Evolutionary conservation across 1,140 invertebrate species (phyloP).

Genomic region (Caenorhabditis latens): DNA sequence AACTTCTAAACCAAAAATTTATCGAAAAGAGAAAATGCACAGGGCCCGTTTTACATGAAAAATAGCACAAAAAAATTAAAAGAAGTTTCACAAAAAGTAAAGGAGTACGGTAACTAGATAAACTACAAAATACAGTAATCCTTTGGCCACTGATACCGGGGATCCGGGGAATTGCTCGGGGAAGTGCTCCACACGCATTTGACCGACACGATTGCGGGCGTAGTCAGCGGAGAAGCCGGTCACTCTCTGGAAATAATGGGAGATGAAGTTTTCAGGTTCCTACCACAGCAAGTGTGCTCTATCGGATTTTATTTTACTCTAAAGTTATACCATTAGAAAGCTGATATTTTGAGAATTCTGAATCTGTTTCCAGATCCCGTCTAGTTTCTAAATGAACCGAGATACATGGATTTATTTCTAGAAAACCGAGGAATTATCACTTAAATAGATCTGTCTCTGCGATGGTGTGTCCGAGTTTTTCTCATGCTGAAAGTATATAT

Average conservation of each 20-base stretch:
- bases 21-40: background rate
- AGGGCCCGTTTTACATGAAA: background rate
- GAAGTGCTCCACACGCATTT: conserved; percentile 49
- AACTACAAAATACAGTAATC: background rate
- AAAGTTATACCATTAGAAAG: no score
- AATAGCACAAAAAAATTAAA: background rate
- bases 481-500: no score
- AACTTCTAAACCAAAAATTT: background rate
- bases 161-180: conserved; percentile 24
- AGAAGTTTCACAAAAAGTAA: background rate
- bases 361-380: no score
- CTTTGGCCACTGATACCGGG: background rate
- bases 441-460: no score
- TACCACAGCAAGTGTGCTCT: no score
- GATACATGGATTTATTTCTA: no score
- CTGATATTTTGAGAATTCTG: no score
- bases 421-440: no score
- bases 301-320: no score
- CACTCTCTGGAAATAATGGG: conserved; percentile 29
- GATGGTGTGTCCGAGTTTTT: no score
- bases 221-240: conserved; percentile 41
- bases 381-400: no score
- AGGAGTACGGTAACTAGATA: background rate
- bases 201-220: conserved; percentile 32
- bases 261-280: background rate